A percentile compares a stretch with the other conserved stretches of the same genome.
Evolutionary conservation across 2,888 invertebrate species (phyloP).

Genomic region (Horisme vitalbata): DNA sequence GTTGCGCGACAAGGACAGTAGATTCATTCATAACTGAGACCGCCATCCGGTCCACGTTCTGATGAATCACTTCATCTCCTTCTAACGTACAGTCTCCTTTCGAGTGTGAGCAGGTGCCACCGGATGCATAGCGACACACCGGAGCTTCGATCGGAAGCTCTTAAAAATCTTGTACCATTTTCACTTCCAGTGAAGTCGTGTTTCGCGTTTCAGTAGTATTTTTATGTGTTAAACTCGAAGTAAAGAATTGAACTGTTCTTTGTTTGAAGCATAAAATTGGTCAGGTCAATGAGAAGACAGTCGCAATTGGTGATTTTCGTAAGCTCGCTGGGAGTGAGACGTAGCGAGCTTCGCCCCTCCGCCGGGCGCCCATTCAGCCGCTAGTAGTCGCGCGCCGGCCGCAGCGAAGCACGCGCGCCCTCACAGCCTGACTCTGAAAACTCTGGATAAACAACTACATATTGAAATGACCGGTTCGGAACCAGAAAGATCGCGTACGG

Average conservation of each 20-base stretch:
- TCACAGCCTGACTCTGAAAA: slow-evolving; percentile 50
- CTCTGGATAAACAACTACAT: slow-evolving; percentile 56
- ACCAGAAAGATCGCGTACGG: slow-evolving; percentile 57
- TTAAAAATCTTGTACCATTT: slow-evolving; percentile 60
- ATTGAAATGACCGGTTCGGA: slow-evolving; percentile 69
- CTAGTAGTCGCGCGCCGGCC: slow-evolving; percentile 78
- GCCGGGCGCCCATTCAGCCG: slow-evolving; percentile 71
- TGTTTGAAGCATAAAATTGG: slow-evolving; percentile 38
- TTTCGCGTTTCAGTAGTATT: slow-evolving; percentile 20
- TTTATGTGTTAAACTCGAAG: slow-evolving; percentile 9
- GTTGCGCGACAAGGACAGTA: slow-evolving; percentile 62
- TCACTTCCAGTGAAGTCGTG: slow-evolving; percentile 43
- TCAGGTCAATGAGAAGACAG: slow-evolving; percentile 62
- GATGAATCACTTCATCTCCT: slow-evolving; percentile 79
- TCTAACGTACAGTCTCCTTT: slow-evolving; percentile 71
- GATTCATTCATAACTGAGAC: slow-evolving; percentile 82
- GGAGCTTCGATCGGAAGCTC: slow-evolving; percentile 73
- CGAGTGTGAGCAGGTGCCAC: slow-evolving; percentile 80
- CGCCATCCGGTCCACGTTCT: slow-evolving; percentile 79
- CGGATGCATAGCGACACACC: slow-evolving; percentile 70
- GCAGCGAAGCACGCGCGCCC: slow-evolving; percentile 77
- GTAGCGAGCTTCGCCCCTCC: slow-evolving; percentile 78
- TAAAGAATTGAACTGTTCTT: slow-evolving; percentile 38
- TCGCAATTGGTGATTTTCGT: slow-evolving; percentile 76
- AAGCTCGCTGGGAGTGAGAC: slow-evolving; percentile 77